These are phyloP conservation scores for Suricata suricatta DNA, from an alignment of 2,113 vertebrate species.

Conservation along the genomic window DNA sequence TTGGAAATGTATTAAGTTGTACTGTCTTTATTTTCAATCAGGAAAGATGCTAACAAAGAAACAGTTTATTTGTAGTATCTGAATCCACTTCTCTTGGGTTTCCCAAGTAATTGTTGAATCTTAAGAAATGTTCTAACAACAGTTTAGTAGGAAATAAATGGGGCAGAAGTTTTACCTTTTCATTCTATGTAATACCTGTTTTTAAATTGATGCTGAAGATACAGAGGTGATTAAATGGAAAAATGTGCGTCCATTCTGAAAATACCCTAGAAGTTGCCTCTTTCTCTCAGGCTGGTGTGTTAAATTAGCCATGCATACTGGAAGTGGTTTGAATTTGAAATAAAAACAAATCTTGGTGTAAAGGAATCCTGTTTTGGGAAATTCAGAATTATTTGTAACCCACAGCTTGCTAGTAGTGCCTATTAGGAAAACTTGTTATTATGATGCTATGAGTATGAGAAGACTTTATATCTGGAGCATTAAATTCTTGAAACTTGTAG, in stretches of 20 bases:
- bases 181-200: not conserved
- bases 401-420: not conserved
- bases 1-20: not conserved
- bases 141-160: slow-evolving; percentile 8
- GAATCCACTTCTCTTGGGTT: not conserved
- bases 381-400: slow-evolving; percentile 6
- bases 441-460: not conserved
- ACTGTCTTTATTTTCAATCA: slow-evolving; percentile 23
- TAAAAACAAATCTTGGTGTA: slow-evolving; percentile 1
- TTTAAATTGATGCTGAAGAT: slow-evolving; percentile 25
- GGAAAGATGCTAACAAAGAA: not conserved
- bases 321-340: slow-evolving; percentile 19
- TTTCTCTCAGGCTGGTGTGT: not conserved
- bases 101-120: slow-evolving; percentile 19
- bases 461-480: slow-evolving; percentile 19
- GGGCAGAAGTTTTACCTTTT: slow-evolving; percentile 27
- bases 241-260: slow-evolving; percentile 26
- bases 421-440: not conserved
- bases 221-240: not conserved
- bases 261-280: not conserved
- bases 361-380: slow-evolving; percentile 2
- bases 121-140: slow-evolving; percentile 12
- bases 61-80: not conserved
- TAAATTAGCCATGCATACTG: not conserved
- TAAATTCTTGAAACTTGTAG: slow-evolving; percentile 22